These are phyloP conservation scores for Gadopsis marmoratus DNA, from an alignment of 2,797 vertebrate species.

Conservation along the genomic window DNA sequence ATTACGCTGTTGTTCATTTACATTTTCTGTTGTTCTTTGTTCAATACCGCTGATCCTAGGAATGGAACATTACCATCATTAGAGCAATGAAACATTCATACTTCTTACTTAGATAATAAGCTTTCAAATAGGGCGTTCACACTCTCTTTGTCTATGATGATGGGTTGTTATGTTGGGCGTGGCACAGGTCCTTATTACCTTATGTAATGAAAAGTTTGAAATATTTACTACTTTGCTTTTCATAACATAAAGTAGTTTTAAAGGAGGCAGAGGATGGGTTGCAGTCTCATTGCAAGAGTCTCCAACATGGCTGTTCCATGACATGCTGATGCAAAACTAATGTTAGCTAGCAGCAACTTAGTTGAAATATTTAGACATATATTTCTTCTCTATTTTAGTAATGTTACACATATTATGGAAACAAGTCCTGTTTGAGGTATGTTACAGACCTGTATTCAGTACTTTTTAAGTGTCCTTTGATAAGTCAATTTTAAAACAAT, in stretches of 20 bases:
- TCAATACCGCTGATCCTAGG: constrained; percentile 5
- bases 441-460: neutral
- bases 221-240: neutral
- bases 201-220: neutral
- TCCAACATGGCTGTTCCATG: neutral
- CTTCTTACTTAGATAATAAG: constrained; percentile 2
- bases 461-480: neutral
- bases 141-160: neutral
- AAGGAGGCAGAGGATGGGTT: neutral
- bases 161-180: neutral
- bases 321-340: constrained; percentile 4
- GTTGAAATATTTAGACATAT: neutral
- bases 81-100: constrained; percentile 27
- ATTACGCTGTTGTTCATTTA: neutral
- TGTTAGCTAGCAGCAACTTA: neutral
- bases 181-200: neutral
- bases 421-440: neutral
- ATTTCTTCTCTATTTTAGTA: neutral
- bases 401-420: neutral
- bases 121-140: neutral
- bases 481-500: neutral
- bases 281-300: neutral
- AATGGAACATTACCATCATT: constrained; percentile 2
- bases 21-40: constrained; percentile 32
- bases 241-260: neutral